Conservation (phyloP, 2,888 invertebrate species). For the Agrotis ipsilon region DNA sequence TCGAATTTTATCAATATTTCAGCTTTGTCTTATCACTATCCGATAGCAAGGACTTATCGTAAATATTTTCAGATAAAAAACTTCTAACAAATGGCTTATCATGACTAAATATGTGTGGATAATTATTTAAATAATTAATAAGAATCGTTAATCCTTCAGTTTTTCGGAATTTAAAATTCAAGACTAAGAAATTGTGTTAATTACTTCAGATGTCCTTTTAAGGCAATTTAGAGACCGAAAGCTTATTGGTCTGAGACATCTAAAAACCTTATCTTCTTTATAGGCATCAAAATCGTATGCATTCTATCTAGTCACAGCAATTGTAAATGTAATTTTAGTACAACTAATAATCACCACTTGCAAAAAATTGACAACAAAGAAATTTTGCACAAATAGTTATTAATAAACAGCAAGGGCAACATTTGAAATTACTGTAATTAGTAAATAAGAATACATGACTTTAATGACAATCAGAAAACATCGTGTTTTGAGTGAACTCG, state of each 20-base stretch:
- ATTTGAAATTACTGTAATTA: no score
- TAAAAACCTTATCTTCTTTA: no score
- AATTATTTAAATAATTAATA: slow-evolving; percentile 57
- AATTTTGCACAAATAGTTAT: neutral
- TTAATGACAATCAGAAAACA: neutral
- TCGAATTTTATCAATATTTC: slow-evolving; percentile 78
- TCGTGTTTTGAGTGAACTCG: neutral
- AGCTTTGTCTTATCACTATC: slow-evolving; percentile 80
- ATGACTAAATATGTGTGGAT: slow-evolving; percentile 56
- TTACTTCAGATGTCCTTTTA: neutral
- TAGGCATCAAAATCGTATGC: neutral
- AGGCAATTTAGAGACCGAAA: neutral
- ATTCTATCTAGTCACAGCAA: neutral
- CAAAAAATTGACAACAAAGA: neutral
- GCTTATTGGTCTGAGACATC: no score
- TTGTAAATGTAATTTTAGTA: fast-evolving
- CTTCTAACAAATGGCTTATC: slow-evolving; percentile 59
- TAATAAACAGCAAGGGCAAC: no score
- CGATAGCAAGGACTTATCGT: slow-evolving; percentile 78
- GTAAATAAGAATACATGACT: no score
- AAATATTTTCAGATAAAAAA: slow-evolving; percentile 78
- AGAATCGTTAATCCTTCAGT: slow-evolving; percentile 11
- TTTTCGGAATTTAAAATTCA: neutral
- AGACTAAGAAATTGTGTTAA: neutral
- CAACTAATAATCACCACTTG: no score